A percentile compares a stretch with the other conserved stretches of the same genome.
Evolutionary conservation across 2,113 vertebrate genomes (phyloP).

Genomic region (Channa argus): DNA sequence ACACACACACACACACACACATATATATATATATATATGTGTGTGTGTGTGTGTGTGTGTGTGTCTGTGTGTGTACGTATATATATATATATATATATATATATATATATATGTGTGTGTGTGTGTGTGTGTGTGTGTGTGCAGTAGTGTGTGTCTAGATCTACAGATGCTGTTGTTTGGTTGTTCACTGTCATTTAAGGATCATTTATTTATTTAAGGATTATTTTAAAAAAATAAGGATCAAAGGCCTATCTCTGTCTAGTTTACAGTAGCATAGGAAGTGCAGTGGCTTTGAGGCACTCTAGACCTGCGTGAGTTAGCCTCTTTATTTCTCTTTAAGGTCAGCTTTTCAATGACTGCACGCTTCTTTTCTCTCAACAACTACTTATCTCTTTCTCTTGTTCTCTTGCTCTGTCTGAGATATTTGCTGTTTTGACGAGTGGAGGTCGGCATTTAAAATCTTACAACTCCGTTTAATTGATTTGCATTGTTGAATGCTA

Average conservation of each 20-base stretch:
- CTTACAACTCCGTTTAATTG: slow-evolving; percentile 56
- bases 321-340: slow-evolving; percentile 59
- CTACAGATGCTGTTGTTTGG: not conserved
- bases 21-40: no score
- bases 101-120: no score
- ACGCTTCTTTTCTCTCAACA: slow-evolving; percentile 21
- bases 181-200: no score
- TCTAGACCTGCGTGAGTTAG: slow-evolving; percentile 65
- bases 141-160: slow-evolving; percentile 11
- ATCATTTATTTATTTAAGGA: no score
- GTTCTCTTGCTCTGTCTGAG: slow-evolving; percentile 20
- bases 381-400: not conserved
- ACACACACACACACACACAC: no score
- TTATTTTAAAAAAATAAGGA: slow-evolving; percentile 8
- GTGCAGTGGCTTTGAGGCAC: slow-evolving; percentile 60
- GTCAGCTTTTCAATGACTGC: not conserved
- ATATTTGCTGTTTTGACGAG: slow-evolving; percentile 58
- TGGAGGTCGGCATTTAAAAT: slow-evolving; percentile 44
- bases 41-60: no score
- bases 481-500: slow-evolving; percentile 58
- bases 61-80: no score
- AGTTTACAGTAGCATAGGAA: slow-evolving; percentile 74
- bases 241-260: slow-evolving; percentile 61
- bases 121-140: no score
- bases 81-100: no score